A percentile compares a stretch with the other conserved stretches of the same genome.
phyloP scores from a whole-genome alignment of 2,888 invertebrate genomes.

The Sicus ferrugineus region DNA sequence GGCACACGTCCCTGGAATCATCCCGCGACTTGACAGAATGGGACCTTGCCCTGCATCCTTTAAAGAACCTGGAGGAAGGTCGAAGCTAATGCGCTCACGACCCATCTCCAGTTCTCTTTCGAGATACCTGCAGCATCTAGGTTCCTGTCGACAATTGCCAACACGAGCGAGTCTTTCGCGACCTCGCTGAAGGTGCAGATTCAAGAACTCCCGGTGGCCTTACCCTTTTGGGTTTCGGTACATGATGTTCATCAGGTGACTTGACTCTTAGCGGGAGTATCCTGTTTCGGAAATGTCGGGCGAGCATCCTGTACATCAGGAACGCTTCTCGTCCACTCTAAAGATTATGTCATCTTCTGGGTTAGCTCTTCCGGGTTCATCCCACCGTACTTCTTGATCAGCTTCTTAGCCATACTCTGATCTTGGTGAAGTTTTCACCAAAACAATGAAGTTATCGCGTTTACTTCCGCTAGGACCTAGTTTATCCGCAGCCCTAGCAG shows the following conservation, averaged over 20 bases:
- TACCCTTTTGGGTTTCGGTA: background rate
- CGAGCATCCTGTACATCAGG: background rate
- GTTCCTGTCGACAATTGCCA: slow-evolving; percentile 20
- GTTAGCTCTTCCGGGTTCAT: too few relatives aligned
- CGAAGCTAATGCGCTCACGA: slow-evolving; percentile 10
- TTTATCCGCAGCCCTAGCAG: background rate
- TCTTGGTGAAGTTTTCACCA: too few relatives aligned
- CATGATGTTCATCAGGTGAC: background rate
- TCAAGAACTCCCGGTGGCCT: background rate
- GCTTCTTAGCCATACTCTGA: too few relatives aligned
- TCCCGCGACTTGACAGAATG: slow-evolving; percentile 25
- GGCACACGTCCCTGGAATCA: slow-evolving; percentile 27
- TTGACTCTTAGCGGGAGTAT: background rate
- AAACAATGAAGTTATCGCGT: too few relatives aligned
- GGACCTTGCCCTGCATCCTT: slow-evolving; percentile 23
- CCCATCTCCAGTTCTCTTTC: too few relatives aligned
- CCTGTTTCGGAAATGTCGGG: background rate
- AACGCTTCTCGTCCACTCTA: background rate
- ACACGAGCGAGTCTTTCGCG: too few relatives aligned
- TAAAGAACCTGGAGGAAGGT: background rate
- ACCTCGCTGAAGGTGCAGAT: background rate
- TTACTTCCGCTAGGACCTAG: too few relatives aligned
- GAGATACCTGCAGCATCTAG: too few relatives aligned
- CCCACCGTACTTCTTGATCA: too few relatives aligned
- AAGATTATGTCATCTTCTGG: background rate